Evolutionary conservation across 2,113 vertebrate species (phyloP), one percentile per base, ranked within the genome.

Genomic region (Mustelus asterias): DNA sequence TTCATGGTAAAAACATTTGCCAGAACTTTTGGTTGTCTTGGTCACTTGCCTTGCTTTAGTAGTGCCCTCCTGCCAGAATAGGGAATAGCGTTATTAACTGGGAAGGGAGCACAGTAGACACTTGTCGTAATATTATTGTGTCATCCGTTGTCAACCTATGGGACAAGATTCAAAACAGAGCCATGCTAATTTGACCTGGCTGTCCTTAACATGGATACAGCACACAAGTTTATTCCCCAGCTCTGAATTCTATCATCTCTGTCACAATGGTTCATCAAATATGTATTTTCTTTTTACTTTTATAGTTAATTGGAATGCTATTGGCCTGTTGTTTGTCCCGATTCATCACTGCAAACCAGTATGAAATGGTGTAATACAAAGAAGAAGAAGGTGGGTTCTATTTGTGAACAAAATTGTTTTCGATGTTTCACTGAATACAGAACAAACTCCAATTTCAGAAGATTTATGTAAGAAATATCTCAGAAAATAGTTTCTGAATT

Each of bases 331-430:
- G 99, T 97, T 98, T 99, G 97, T 99, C 99, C 96, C 98, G 99
- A 97, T 99, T 99, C 98, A 99, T 99, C 97, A 99, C 99, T 97
- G 99, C 99, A 98, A 99, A 99, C 98, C 99, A 99, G 97, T 99
- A 99, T 2, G 99, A 99, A 97, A 99, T 99, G 99, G 99, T 99
- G 97, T 99, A 99, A 98, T 97, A 96, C 97, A 54, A 96, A 96
- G 96, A n/a, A 95, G 96, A 96, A 96, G 97, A 97, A 97, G 98
- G 98, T 99, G 96, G 97, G 98, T 96, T 96, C 24, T 13, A 7
- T 22, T 26, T 72, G 41, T 41, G 63, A 72, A 22, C 72, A 72
- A 29, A 95, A 72, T 10, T 67, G 14, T 22, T 67, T 16, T 41
- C 37, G 41, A 37, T 8, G 37, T 41, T 94, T 37, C n/a, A 94